Percentiles rank a stretch among this genome's conserved stretches.
Evolutionary conservation across 2,797 vertebrate species (phyloP).

Genomic region (Onychomys torridus): DNA sequence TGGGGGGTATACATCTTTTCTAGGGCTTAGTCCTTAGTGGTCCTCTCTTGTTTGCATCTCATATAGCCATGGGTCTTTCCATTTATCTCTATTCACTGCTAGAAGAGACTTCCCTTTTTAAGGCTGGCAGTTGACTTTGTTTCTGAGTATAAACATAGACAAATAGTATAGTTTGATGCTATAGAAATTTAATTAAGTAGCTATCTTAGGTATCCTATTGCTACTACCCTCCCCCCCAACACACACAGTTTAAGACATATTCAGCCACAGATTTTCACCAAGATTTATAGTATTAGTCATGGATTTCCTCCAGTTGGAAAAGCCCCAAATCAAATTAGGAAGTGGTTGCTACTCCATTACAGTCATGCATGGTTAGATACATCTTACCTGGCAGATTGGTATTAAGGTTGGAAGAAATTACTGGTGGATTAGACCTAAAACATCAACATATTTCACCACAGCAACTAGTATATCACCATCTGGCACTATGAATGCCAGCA

Average conservation of each 20-base stretch:
- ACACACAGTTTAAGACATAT: not conserved
- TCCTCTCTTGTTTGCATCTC: not conserved
- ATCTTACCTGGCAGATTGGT: not conserved
- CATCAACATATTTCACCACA: not conserved
- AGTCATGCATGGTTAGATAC: not conserved
- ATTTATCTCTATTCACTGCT: not conserved
- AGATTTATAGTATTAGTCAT: not conserved
- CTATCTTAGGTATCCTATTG: not conserved
- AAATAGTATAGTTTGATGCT: not conserved
- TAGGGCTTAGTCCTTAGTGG: not conserved
- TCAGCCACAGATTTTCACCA: not conserved
- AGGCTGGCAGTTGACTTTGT: not conserved
- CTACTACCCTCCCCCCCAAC: rapidly evolving
- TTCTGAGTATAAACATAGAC: not conserved
- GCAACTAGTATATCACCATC: not conserved
- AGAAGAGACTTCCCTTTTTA: not conserved
- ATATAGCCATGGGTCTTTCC: not conserved
- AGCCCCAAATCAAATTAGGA: not conserved
- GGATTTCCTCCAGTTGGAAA: not conserved
- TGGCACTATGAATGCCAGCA: not conserved
- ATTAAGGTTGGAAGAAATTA: not conserved
- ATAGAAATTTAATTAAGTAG: not conserved
- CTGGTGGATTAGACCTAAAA: not conserved
- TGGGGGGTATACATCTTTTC: not conserved
- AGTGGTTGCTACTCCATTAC: not conserved